Percentiles rank a stretch among this genome's conserved stretches.
Conservation (phyloP, 1,140 invertebrate genomes). For the Zaprionus tsacasi region DNA sequence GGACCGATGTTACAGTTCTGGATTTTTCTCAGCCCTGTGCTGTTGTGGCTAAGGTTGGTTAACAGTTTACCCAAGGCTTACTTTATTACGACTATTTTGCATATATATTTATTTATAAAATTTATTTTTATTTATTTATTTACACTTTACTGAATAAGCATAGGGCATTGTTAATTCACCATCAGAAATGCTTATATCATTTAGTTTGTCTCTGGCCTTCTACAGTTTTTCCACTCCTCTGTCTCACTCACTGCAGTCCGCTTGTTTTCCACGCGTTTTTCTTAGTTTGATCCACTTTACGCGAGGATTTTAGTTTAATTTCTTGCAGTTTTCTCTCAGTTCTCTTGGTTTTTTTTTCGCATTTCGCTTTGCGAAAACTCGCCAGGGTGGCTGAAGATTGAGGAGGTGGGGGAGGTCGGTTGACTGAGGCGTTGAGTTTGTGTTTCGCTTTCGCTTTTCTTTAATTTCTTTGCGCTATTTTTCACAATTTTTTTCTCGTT, state of each 20-base stretch:
- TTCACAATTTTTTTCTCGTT: constrained; percentile 62
- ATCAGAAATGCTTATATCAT: not conserved
- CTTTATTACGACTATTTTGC: not conserved
- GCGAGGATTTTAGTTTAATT: constrained; percentile 80
- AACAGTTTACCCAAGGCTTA: not conserved
- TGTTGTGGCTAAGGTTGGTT: not conserved
- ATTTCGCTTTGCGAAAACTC: constrained; percentile 16
- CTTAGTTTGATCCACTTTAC: constrained; percentile 76
- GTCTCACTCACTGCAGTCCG: not conserved
- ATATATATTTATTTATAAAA: too few relatives aligned
- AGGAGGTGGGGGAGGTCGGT: not conserved
- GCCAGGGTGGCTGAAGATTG: not conserved
- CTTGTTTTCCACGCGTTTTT: constrained; percentile 40
- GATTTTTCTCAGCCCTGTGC: not conserved
- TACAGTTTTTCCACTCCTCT: not conserved
- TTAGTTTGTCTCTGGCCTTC: not conserved
- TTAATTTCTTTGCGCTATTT: constrained; percentile 79
- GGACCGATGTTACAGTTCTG: not conserved
- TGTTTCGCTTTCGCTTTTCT: constrained; percentile 75
- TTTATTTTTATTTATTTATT: too few relatives aligned
- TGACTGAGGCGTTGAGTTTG: constrained; percentile 45
- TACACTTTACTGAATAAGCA: too few relatives aligned
- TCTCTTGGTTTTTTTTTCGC: constrained; percentile 9
- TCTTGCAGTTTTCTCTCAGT: constrained; percentile 61
- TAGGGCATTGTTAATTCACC: not conserved